Percentiles rank a stretch among this genome's conserved stretches.
These are phyloP conservation scores for Dimorphilus gyrociliatus DNA, from an alignment of 2,888 invertebrate species.

Conservation along the genomic window DNA sequence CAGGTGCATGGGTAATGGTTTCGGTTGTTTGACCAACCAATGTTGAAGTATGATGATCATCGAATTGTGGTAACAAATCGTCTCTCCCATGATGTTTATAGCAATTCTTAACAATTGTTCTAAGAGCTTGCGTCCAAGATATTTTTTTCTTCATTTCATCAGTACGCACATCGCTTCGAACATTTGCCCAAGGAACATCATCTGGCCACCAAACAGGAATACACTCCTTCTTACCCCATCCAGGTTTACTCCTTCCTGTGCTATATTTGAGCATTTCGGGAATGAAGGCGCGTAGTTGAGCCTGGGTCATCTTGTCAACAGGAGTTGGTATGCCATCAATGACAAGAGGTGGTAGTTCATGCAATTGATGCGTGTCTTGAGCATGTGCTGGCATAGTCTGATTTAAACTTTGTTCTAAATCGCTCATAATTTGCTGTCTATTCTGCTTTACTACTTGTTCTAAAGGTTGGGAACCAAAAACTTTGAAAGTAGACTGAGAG, in stretches of 20 bases:
- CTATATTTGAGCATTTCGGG: conserved; percentile 95
- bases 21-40: background rate
- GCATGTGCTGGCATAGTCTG: no score
- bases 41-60: conserved; percentile 53
- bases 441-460: conserved; percentile 60
- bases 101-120: conserved; percentile 91
- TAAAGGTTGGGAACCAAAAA: conserved; percentile 82
- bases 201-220: conserved; percentile 96
- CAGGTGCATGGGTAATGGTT: conserved; percentile 62
- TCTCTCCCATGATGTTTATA: conserved; percentile 93
- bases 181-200: conserved; percentile 94
- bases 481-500: conserved; percentile 74
- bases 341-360: conserved; percentile 84
- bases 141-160: conserved; percentile 96
- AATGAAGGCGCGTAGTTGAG: conserved; percentile 85
- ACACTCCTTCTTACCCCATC: conserved; percentile 90
- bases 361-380: no score
- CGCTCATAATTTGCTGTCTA: no score
- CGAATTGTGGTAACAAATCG: conserved; percentile 82
- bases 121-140: conserved; percentile 89
- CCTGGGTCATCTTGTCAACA: conserved; percentile 91
- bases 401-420: no score
- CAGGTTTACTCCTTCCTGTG: conserved; percentile 82
- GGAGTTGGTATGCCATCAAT: conserved; percentile 95
- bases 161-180: conserved; percentile 83